phyloP scores from a whole-genome alignment of 2,888 invertebrate genomes.

The Caenorhabditis sp. region DNA sequence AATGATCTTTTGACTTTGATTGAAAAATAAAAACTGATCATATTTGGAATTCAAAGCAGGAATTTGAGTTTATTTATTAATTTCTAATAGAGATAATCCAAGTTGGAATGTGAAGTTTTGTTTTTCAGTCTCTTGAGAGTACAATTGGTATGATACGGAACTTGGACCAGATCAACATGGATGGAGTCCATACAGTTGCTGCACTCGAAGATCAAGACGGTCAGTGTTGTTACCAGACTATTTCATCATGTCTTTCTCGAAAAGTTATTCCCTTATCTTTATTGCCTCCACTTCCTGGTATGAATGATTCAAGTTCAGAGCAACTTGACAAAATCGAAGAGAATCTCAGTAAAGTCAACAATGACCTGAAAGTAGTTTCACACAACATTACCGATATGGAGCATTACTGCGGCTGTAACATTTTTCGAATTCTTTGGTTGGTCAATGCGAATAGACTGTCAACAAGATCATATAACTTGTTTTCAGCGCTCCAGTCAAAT shows the following conservation, averaged over 20 bases:
- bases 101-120: neutral
- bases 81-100: too few relatives aligned
- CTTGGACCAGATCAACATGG: constrained; percentile 67
- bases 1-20: neutral
- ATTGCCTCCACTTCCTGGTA: neutral
- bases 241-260: neutral
- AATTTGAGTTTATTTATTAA: too few relatives aligned
- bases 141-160: constrained; percentile 64
- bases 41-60: too few relatives aligned
- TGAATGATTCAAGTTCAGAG: constrained; percentile 47
- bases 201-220: constrained; percentile 74
- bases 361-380: constrained; percentile 63
- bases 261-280: constrained; percentile 15
- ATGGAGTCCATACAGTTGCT: constrained; percentile 66
- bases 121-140: constrained; percentile 67
- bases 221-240: constrained; percentile 32
- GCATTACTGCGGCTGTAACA: constrained; percentile 62
- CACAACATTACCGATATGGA: constrained; percentile 68
- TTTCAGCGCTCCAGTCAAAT: constrained; percentile 64
- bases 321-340: constrained; percentile 72
- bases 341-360: constrained; percentile 63
- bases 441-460: constrained; percentile 14
- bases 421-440: constrained; percentile 56
- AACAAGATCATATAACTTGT: constrained; percentile 39
- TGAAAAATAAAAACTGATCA: neutral